Base-by-base conservation (phyloP, 2,113 vertebrate species). In the Catharus fuscescens region DNA sequence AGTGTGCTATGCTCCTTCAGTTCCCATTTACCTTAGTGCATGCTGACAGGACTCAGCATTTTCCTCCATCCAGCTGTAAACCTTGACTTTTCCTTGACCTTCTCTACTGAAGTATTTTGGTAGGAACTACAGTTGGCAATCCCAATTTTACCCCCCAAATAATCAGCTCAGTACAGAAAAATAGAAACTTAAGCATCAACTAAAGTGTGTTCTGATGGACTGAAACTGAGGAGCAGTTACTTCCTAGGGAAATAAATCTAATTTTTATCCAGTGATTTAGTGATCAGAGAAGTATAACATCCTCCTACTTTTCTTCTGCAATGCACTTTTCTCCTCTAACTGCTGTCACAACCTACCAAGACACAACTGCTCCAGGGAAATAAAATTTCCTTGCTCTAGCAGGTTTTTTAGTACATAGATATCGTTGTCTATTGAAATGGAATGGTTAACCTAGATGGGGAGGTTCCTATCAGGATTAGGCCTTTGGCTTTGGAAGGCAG, bases 131-230 rank as follows among this genome's bases (percentile, higher is more conserved):
- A 81, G 61, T 4, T 29, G 13, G 54, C 31, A 57, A 76, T 31
- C 44, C 80, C 89, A 77, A 73, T 95, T 91, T 93, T 86, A 76
- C 45, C 69, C 61, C 91, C 90, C 59, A 93, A 95, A 82, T 91
- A 65, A 92, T 56, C 2, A 25, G n/a, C 44, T 20, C 23, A 74
- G 29, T 85, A 61, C 14, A 87, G 42, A 85, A 96, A 96, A 96
- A 88, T 32, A 85, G 4, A 91, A 95, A 93, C 44, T 82, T 61
- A 71, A 62, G 6, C 7, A 4, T 38, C 91, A 84, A 94, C 11
- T 45, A 79, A 79, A 9, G 21, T 15, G 20, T 20, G 17, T 81
- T 90, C 67, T 61, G 32, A 11, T 52, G 21, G 56, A 82, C 62
- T 76, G 56, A 81, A 91, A 73, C 40, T 36, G 40, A 96, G 82